Percentiles rank a stretch among this genome's conserved stretches.
Conservation (phyloP, 2,113 vertebrate species). For the Dolichotis patagonum region DNA sequence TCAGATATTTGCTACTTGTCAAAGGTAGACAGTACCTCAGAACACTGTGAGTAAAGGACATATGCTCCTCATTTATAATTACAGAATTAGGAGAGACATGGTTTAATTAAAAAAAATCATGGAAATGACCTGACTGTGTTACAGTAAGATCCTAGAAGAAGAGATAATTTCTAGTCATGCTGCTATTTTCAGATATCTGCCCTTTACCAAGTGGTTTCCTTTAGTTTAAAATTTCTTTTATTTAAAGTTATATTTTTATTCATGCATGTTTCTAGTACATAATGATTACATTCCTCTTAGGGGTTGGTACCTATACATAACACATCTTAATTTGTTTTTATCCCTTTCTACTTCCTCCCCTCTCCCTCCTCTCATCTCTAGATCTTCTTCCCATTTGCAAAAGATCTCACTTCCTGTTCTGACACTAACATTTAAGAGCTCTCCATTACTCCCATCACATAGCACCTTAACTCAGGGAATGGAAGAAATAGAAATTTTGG, state of each 20-base stretch:
- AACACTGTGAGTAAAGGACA: constrained; percentile 54
- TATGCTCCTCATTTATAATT: constrained; percentile 58
- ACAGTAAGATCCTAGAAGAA: constrained; percentile 32
- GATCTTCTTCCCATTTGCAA: neutral
- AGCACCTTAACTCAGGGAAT: neutral
- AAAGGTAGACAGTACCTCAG: constrained; percentile 52
- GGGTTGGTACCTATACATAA: neutral
- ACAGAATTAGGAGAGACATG: constrained; percentile 37
- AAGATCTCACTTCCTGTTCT: neutral
- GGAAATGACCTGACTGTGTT: constrained; percentile 47
- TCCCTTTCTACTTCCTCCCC: neutral
- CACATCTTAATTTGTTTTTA: neutral
- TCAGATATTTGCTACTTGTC: constrained; percentile 44
- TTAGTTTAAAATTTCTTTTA: neutral
- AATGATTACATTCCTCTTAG: neutral
- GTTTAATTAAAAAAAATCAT: constrained; percentile 69
- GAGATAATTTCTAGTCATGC: neutral
- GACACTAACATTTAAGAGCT: neutral
- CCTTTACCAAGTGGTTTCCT: constrained; percentile 17
- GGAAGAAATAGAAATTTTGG: neutral
- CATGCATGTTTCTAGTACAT: neutral
- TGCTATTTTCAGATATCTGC: constrained; percentile 44
- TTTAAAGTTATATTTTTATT: neutral
- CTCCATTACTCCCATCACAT: neutral
- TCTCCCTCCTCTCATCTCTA: neutral